Percentiles rank a stretch among this genome's conserved stretches.
Evolutionary conservation across 35 echinoderm and acorn worm genomes (phyloP).

Genomic region (Acanthaster planci): DNA sequence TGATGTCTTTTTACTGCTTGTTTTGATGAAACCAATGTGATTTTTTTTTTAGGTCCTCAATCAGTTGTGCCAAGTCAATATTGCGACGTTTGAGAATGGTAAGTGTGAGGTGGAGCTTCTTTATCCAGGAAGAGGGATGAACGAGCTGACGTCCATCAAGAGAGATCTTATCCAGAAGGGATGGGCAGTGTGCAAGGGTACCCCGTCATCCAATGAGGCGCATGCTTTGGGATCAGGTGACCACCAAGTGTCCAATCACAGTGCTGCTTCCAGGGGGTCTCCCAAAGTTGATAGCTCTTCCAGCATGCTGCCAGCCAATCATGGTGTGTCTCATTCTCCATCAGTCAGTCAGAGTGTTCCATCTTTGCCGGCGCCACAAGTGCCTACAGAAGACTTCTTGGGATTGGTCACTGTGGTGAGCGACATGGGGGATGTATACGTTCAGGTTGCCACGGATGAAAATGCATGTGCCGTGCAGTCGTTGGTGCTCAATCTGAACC

Average conservation of each 20-base stretch:
- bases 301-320: no score
- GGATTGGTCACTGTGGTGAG: not conserved
- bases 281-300: not conserved
- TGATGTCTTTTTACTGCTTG: no score
- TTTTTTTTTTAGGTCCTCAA: no score
- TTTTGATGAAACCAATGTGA: no score
- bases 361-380: no score
- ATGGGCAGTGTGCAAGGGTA: not conserved
- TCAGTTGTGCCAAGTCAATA: not conserved
- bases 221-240: not conserved
- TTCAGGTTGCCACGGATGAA: not conserved
- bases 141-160: not conserved
- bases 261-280: not conserved
- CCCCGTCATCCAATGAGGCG: not conserved
- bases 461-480: not conserved
- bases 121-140: not conserved
- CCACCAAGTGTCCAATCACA: not conserved
- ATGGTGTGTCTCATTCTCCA: no score
- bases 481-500: not conserved
- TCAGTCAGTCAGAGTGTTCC: no score
- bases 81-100: not conserved
- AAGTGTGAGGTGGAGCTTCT: not conserved
- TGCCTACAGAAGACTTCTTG: not conserved
- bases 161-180: not conserved
- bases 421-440: not conserved